Percentiles rank a stretch among this genome's conserved stretches.
phyloP scores from a whole-genome alignment of 2,797 vertebrate species.

The Spondyliosoma cantharus region DNA sequence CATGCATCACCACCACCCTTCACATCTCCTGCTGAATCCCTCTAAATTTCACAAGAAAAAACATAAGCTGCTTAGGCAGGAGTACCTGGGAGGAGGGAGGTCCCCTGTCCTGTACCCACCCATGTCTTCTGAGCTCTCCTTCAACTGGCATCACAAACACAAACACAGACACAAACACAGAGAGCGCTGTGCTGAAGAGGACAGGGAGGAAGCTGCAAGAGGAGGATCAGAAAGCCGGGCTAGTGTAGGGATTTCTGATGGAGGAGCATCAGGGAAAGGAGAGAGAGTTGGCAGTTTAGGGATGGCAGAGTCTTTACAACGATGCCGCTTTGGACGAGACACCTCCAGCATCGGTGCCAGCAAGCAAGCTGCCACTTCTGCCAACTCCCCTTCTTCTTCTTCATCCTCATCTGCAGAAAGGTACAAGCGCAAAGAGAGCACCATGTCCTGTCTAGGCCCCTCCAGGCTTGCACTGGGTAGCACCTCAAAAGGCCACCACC shows the following conservation, averaged over 20 bases:
- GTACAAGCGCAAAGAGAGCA: constrained; percentile 94
- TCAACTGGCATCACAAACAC: constrained; percentile 97
- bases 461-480: constrained; percentile 84
- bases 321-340: constrained; percentile 93
- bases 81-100: constrained; percentile 86
- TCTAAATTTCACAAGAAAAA: constrained; percentile 99
- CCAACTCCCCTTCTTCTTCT: constrained; percentile 89
- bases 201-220: constrained; percentile 76
- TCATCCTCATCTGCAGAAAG: constrained; percentile 89
- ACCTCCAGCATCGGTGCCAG: constrained; percentile 70
- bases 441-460: constrained; percentile 87
- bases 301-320: constrained; percentile 90
- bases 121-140: constrained; percentile 95
- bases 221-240: constrained; percentile 68
- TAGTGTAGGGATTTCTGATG: constrained; percentile 71
- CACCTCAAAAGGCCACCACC: constrained; percentile 78
- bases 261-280: constrained; percentile 72
- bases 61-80: constrained; percentile 95
- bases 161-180: constrained; percentile 97
- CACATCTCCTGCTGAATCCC: constrained; percentile 93
- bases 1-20: constrained; percentile 94
- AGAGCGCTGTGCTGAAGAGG: constrained; percentile 88
- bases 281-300: constrained; percentile 70
- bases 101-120: constrained; percentile 93
- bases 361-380: constrained; percentile 83